Evolutionary conservation across 2,888 invertebrate species (phyloP), one percentile per base, ranked within the genome.

Genomic region (Oasisia sp.): DNA sequence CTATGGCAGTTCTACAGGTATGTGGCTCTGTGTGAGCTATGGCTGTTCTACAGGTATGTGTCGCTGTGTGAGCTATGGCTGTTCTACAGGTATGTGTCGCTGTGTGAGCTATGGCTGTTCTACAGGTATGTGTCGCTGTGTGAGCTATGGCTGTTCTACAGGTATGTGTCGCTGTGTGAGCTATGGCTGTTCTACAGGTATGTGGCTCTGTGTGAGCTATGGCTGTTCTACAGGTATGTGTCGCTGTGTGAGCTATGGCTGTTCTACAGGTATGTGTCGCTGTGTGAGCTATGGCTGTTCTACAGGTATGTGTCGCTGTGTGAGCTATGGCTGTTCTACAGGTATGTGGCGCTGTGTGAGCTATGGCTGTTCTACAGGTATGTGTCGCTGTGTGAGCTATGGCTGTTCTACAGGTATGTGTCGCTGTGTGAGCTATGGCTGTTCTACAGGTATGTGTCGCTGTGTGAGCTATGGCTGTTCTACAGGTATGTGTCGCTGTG

Each of bases 91-190:
- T 98, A 98, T 96, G 97, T 98, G 91, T 97, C 97, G 0, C 97
- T 98, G 92, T 98, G n/a, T n/a, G n/a, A n/a, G n/a, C n/a, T n/a
- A n/a, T n/a, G n/a, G n/a, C n/a, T n/a, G n/a, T n/a, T n/a, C n/a
- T n/a, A n/a, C n/a, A n/a, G n/a, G 38, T 38, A 56, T 56, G 56
- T 56, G 56, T 14, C 56, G 2, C 56, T 38, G 38, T 38, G 38
- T 38, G 38, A 56, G 27, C 74, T 27, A 7, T 74, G 74, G 1
- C 74, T 4, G 27, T 32, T 19, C 74, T 74, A 74, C 27, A 97
- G 98, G 32, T 98, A 98, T 96, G 97, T 98, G 91, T 97, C 97
- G 0, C 97, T 98, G 92, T 98, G n/a, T n/a, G n/a, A n/a, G n/a
- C n/a, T n/a, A n/a, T n/a, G n/a, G n/a, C n/a, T n/a, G n/a, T n/a